Percentiles rank a stretch among this genome's conserved stretches.
phyloP scores from a whole-genome alignment of 2,113 vertebrate species.

The Clupea harengus region DNA sequence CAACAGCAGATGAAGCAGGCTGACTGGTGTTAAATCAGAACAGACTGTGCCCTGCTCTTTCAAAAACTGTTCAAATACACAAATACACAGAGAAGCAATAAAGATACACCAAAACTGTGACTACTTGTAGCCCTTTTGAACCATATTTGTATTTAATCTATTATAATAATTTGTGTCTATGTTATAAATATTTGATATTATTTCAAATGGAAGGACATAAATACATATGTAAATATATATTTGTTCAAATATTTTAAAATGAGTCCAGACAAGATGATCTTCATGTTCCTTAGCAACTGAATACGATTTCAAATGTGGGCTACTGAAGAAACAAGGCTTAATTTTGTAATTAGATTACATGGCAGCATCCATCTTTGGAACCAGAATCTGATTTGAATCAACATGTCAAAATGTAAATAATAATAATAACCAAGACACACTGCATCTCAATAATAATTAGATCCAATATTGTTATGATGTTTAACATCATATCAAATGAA shows the following conservation, averaged over 20 bases:
- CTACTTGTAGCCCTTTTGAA: not conserved
- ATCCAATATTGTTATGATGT: conserved; percentile 13
- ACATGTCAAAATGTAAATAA: not conserved
- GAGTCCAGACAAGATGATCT: conserved; percentile 23
- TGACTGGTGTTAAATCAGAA: not conserved
- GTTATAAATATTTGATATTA: conserved; percentile 28
- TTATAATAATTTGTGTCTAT: not conserved
- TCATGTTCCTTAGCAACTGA: not conserved
- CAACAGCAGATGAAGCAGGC: not conserved
- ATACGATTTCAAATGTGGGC: not conserved
- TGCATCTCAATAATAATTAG: not conserved
- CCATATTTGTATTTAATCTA: not conserved
- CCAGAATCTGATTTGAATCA: not conserved
- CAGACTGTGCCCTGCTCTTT: not conserved
- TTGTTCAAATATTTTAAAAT: conserved; percentile 32
- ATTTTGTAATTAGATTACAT: not conserved
- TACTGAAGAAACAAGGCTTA: not conserved
- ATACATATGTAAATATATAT: conserved; percentile 15
- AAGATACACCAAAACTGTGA: not conserved
- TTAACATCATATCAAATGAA: not conserved
- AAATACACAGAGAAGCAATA: not conserved
- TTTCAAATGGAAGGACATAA: not conserved
- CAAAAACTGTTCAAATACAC: no score
- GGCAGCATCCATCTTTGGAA: not conserved
- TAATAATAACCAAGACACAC: not conserved